Percentiles rank a stretch among this genome's conserved stretches.
phyloP scores from a whole-genome alignment of 2,797 vertebrate genomes.

The Hypotaenidia philippensis region DNA sequence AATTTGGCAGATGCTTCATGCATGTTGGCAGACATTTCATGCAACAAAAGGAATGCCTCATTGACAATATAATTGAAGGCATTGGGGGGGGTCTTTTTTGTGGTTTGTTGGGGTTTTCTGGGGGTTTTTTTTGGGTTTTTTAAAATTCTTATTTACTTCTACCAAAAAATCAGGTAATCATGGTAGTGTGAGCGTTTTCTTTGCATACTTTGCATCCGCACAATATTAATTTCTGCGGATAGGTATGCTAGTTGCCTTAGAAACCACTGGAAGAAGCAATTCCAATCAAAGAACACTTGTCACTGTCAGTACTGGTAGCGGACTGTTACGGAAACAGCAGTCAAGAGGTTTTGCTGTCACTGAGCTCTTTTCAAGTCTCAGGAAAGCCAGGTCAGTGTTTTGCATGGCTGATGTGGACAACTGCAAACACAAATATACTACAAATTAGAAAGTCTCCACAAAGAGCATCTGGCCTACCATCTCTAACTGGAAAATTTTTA shows the following conservation, averaged over 20 bases:
- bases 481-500: not conserved
- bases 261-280: not conserved
- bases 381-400: not conserved
- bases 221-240: not conserved
- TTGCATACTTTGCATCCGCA: not conserved
- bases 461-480: not conserved
- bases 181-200: not conserved
- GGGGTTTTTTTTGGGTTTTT: not conserved
- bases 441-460: not conserved
- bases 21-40: not conserved
- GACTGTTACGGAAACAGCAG: not conserved
- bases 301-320: not conserved
- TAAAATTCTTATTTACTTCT: not conserved
- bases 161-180: not conserved
- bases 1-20: not conserved
- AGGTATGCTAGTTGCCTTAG: not conserved
- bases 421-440: not conserved
- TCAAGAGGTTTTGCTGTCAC: not conserved
- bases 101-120: too few relatives aligned
- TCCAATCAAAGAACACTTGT: not conserved
- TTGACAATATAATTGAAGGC: not conserved
- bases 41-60: not conserved
- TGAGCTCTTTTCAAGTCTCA: not conserved
- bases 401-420: not conserved
- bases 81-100: accelerated